Conservation (phyloP, 2,113 vertebrate genomes). For the Rhineura floridana region DNA sequence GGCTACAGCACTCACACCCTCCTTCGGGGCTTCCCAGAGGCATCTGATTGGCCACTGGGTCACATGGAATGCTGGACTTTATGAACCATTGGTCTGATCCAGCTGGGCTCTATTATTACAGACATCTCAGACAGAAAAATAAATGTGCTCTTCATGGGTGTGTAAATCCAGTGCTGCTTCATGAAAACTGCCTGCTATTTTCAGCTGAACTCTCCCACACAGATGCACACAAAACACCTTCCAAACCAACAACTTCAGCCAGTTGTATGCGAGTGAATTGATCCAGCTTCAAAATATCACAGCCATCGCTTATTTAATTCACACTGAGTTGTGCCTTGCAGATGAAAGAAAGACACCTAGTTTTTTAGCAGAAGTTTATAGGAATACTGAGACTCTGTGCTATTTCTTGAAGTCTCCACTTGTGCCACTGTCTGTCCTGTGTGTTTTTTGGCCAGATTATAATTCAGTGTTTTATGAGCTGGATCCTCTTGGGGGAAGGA, state of each 20-base stretch:
- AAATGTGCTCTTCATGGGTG: not conserved
- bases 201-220: not conserved
- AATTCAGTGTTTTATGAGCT: not conserved
- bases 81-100: no score
- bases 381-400: not conserved
- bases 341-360: not conserved
- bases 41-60: no score
- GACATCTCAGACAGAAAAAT: no score
- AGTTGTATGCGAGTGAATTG: not conserved
- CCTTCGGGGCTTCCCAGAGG: no score
- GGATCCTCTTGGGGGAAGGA: not conserved
- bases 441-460: not conserved
- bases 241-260: no score
- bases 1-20: no score
- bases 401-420: not conserved
- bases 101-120: no score
- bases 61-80: no score
- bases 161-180: not conserved
- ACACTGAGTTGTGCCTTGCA: not conserved
- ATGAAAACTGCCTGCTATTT: not conserved
- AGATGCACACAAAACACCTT: no score
- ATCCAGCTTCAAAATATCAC: not conserved
- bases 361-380: not conserved
- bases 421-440: not conserved
- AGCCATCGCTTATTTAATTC: not conserved